A percentile compares a stretch with the other conserved stretches of the same genome.
Evolutionary conservation across 2,113 vertebrate genomes (phyloP).

Genomic region (Paraplagusia blochii): DNA sequence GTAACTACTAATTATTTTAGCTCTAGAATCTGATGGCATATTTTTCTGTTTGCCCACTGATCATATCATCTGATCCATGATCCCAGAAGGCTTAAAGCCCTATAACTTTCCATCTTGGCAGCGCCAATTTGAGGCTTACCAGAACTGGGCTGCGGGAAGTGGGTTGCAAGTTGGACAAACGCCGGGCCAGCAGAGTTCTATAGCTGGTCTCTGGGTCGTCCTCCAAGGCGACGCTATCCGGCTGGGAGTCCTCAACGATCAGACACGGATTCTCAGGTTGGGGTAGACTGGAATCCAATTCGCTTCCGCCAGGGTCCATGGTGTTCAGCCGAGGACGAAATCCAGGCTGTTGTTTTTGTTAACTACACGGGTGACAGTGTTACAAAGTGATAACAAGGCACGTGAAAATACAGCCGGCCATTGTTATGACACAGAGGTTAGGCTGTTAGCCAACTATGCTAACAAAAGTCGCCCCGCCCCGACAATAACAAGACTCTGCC

Average conservation of each 20-base stretch:
- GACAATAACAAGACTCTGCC: constrained; percentile 10
- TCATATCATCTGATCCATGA: too few relatives aligned
- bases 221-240: constrained; percentile 79
- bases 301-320: constrained; percentile 83
- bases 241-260: constrained; percentile 92
- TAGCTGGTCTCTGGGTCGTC: constrained; percentile 82
- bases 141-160: constrained; percentile 81
- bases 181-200: constrained; percentile 73
- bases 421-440: constrained; percentile 1
- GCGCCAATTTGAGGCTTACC: constrained; percentile 60
- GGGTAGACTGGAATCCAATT: constrained; percentile 83
- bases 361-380: constrained; percentile 1
- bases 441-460: constrained; percentile 37
- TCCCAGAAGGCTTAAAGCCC: too few relatives aligned
- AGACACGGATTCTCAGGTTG: constrained; percentile 84
- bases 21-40: too few relatives aligned
- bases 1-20: too few relatives aligned
- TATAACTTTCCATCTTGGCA: not conserved
- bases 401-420: not conserved
- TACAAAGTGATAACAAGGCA: not conserved
- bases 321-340: constrained; percentile 46
- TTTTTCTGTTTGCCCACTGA: too few relatives aligned
- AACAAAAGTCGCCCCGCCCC: constrained; percentile 26
- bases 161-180: constrained; percentile 79
- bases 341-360: constrained; percentile 5